A percentile compares a stretch with the other conserved stretches of the same genome.
Evolutionary conservation across 2,113 vertebrate species (phyloP).

Genomic region (Bubo scandiacus): DNA sequence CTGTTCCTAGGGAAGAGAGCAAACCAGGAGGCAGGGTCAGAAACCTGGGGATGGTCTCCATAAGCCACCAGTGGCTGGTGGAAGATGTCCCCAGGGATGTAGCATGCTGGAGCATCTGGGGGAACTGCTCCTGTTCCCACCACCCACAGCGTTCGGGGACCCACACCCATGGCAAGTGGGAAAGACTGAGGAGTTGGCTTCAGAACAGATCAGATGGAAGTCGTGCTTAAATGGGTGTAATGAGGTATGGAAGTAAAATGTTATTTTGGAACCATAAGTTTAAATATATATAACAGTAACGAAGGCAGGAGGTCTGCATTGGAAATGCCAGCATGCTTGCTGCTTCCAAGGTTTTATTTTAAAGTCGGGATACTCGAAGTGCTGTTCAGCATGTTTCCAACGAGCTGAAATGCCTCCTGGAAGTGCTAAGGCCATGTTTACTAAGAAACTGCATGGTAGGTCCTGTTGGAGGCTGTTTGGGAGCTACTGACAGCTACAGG

Average conservation of each 20-base stretch:
- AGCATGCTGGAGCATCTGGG: background rate
- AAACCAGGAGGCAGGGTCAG: background rate
- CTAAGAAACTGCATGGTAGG: background rate
- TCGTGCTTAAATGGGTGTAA: background rate
- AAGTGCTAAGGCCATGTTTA: background rate
- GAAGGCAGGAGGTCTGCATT: background rate
- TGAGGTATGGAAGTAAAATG: constrained; percentile 1
- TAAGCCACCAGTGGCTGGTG: background rate
- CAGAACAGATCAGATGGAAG: background rate
- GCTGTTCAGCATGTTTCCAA: background rate
- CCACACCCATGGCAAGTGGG: background rate
- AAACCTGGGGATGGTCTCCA: background rate
- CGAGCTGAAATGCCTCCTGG: constrained; percentile 3
- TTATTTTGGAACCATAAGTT: constrained; percentile 3
- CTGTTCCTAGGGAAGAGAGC: background rate
- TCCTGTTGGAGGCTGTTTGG: background rate
- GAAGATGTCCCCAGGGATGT: fast-evolving
- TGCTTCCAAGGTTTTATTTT: constrained; percentile 48
- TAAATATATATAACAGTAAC: background rate
- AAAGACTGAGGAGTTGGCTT: background rate
- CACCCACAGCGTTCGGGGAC: background rate
- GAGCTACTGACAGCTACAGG: background rate
- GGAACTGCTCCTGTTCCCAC: background rate
- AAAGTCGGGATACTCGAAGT: background rate
- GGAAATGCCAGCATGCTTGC: constrained; percentile 11